phyloP scores from a whole-genome alignment of 2,888 invertebrate species.

The Hoplodrina blanda region DNA sequence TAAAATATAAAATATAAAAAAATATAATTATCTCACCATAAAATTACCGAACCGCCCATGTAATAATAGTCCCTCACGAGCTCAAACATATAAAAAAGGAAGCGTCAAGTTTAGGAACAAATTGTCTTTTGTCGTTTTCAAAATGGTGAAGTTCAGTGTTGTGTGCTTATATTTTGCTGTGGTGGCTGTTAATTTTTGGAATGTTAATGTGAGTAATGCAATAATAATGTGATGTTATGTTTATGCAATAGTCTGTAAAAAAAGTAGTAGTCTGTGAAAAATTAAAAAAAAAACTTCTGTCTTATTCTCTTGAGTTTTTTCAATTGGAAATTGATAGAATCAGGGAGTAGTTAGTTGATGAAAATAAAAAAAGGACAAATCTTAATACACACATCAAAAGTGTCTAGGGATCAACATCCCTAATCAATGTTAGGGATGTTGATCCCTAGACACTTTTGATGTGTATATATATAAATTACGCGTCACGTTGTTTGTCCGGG shows the following conservation, averaged over 20 bases:
- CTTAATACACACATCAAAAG: too few species aligned
- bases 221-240: too few species aligned
- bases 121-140: constrained; percentile 11
- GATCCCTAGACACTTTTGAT: too few species aligned
- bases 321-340: too few species aligned
- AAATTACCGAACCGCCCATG: constrained; percentile 25
- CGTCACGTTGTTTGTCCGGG: too few species aligned
- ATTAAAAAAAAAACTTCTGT: too few species aligned
- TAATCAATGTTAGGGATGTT: too few species aligned
- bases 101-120: not conserved
- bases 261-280: not conserved
- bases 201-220: constrained; percentile 32
- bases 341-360: too few species aligned
- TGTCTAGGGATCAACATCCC: too few species aligned
- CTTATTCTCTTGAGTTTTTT: too few species aligned
- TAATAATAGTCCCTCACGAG: constrained; percentile 19
- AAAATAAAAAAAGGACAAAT: too few species aligned
- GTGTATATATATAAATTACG: too few species aligned
- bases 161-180: constrained; percentile 32
- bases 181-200: constrained; percentile 28
- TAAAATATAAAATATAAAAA: constrained; percentile 25
- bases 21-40: constrained; percentile 29
- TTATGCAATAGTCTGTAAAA: not conserved
- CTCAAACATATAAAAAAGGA: constrained; percentile 33
- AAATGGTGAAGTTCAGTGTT: constrained; percentile 51